phyloP scores from a whole-genome alignment of 2,113 vertebrate genomes.

The Taurulus bubalis region DNA sequence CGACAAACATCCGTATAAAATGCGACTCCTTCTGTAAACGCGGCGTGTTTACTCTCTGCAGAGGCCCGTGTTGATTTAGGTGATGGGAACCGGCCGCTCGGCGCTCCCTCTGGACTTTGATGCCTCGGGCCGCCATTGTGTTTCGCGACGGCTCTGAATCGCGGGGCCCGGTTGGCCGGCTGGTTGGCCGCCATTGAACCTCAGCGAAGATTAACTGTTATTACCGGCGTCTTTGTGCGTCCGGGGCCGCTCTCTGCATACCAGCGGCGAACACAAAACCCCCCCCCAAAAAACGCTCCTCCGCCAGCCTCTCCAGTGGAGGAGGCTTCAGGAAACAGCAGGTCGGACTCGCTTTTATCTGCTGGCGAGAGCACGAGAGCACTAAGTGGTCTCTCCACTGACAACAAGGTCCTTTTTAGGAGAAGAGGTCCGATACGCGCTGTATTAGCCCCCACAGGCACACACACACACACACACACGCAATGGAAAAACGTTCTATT shows the following conservation, averaged over 20 bases:
- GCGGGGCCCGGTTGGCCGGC: slow-evolving; percentile 16
- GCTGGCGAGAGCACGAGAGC: slow-evolving; percentile 60
- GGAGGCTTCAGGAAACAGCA: slow-evolving; percentile 71
- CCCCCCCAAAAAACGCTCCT: slow-evolving; percentile 72
- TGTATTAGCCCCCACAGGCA: slow-evolving; percentile 40
- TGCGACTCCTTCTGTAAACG: slow-evolving; percentile 25
- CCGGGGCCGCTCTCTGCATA: slow-evolving; percentile 71
- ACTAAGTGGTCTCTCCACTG: slow-evolving; percentile 73
- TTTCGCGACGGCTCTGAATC: slow-evolving; percentile 30
- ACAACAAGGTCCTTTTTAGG: slow-evolving; percentile 57
- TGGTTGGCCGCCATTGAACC: slow-evolving; percentile 72
- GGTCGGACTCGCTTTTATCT: slow-evolving; percentile 65
- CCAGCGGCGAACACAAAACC: slow-evolving; percentile 61
- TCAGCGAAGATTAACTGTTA: slow-evolving; percentile 77
- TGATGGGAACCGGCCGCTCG: slow-evolving; percentile 69
- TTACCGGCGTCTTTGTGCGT: slow-evolving; percentile 68
- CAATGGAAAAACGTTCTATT: slow-evolving; percentile 58
- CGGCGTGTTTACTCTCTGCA: slow-evolving; percentile 46
- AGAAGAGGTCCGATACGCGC: slow-evolving; percentile 53
- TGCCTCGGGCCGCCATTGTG: slow-evolving; percentile 54
- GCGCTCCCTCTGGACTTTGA: slow-evolving; percentile 51
- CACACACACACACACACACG: slow-evolving; percentile 41
- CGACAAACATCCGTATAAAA: slow-evolving; percentile 9
- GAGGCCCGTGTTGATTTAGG: slow-evolving; percentile 64
- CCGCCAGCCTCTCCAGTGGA: slow-evolving; percentile 73